phyloP scores from a whole-genome alignment of 2,797 vertebrate species.

The Microtus californicus region DNA sequence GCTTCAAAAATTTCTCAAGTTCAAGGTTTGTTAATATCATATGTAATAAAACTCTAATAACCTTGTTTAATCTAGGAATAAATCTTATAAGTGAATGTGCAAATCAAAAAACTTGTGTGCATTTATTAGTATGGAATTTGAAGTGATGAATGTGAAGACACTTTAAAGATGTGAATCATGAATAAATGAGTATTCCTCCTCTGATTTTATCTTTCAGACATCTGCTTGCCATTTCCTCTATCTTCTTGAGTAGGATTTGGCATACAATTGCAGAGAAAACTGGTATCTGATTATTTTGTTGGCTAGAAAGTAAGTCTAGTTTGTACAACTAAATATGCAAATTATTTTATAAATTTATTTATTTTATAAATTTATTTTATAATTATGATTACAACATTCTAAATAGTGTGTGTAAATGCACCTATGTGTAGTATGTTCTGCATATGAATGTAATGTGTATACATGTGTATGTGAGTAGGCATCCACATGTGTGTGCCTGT shows the following conservation, averaged over 20 bases:
- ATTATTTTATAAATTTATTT: not conserved
- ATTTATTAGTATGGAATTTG: slow-evolving; percentile 35
- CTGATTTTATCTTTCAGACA: slow-evolving; percentile 40
- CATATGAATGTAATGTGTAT: not conserved
- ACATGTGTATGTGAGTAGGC: not conserved
- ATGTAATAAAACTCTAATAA: slow-evolving; percentile 43
- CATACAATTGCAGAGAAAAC: slow-evolving; percentile 75
- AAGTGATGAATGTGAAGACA: slow-evolving; percentile 22
- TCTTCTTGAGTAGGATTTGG: slow-evolving; percentile 62
- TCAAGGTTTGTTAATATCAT: slow-evolving; percentile 42
- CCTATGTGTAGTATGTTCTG: not conserved
- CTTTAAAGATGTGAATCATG: slow-evolving; percentile 22
- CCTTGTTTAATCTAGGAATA: slow-evolving; percentile 36
- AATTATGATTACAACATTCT: slow-evolving; percentile 59
- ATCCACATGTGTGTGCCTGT: not conserved
- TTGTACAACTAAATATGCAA: slow-evolving; percentile 72
- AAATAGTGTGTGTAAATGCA: not conserved
- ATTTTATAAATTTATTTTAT: not conserved
- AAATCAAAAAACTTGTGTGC: slow-evolving; percentile 10
- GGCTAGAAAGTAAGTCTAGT: slow-evolving; percentile 71
- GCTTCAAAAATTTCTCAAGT: slow-evolving; percentile 51
- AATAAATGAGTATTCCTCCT: slow-evolving; percentile 9
- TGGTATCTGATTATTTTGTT: slow-evolving; percentile 74
- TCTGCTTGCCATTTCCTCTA: slow-evolving; percentile 13
- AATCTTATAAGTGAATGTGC: not conserved